A percentile compares a stretch with the other conserved stretches of the same genome.
Conservation (phyloP, 2,113 vertebrate species). For the Bucco capensis region DNA sequence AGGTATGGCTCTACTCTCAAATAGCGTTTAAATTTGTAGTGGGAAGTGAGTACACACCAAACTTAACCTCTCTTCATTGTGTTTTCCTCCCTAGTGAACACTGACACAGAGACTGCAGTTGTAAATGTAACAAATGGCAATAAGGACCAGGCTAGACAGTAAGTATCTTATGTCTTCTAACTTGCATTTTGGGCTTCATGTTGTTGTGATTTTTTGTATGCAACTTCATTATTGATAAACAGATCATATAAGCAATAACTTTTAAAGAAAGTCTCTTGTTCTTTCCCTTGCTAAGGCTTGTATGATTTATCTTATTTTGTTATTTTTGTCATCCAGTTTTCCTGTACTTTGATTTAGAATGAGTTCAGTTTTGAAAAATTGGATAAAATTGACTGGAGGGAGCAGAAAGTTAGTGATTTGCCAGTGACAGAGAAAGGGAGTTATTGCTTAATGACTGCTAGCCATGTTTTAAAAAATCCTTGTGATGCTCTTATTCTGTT, state of each 20-base stretch:
- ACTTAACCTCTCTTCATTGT: slow-evolving; percentile 17
- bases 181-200: not conserved
- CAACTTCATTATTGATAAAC: not conserved
- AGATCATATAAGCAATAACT: not conserved
- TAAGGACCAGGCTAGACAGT: slow-evolving; percentile 98
- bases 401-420: not conserved
- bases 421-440: not conserved
- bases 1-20: slow-evolving; percentile 72
- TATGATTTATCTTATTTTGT: not conserved
- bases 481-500: not conserved
- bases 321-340: not conserved
- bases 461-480: not conserved
- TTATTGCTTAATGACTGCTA: not conserved
- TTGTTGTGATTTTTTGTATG: not conserved
- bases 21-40: slow-evolving; percentile 26
- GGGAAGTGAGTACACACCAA: not conserved
- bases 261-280: not conserved
- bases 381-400: not conserved
- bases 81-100: slow-evolving; percentile 85
- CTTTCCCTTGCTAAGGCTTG: accelerated
- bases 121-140: slow-evolving; percentile 95
- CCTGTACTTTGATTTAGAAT: not conserved
- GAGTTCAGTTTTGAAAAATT: not conserved
- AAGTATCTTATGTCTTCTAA: slow-evolving; percentile 65
- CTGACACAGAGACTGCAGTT: slow-evolving; percentile 96